Percentiles rank a stretch among this genome's conserved stretches.
Evolutionary conservation across 2,113 vertebrate genomes (phyloP).

Genomic region (Terrapene triunguis): DNA sequence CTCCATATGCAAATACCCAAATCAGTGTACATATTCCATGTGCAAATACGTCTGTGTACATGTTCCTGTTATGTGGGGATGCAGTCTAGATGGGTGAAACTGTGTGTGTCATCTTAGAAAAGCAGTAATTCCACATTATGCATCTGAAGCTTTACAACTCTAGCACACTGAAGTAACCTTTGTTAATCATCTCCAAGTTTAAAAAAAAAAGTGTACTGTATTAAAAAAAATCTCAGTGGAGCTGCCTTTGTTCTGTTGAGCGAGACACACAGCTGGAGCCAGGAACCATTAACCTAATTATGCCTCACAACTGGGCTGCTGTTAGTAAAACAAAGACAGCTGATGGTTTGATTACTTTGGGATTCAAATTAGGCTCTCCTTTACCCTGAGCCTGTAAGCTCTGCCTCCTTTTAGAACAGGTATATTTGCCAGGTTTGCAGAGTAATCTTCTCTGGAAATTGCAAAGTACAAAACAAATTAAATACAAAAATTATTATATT

Average conservation of each 20-base stretch:
- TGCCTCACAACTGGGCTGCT: constrained; percentile 53
- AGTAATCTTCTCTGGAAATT: not conserved
- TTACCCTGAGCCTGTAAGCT: not conserved
- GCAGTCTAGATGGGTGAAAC: not conserved
- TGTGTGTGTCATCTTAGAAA: not conserved
- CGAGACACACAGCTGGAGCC: constrained; percentile 59
- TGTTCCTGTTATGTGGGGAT: not conserved
- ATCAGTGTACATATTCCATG: rapidly evolving
- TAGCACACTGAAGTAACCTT: not conserved
- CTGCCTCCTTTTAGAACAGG: not conserved
- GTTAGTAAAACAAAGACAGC: constrained; percentile 67
- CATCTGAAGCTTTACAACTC: constrained; percentile 7
- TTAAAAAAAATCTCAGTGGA: constrained; percentile 40
- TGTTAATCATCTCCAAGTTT: constrained; percentile 7
- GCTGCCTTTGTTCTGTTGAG: constrained; percentile 59
- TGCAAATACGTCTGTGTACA: not conserved
- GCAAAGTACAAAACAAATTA: not conserved
- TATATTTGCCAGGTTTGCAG: not conserved
- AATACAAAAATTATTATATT: not conserved
- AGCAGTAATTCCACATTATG: not conserved
- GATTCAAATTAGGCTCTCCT: constrained; percentile 59
- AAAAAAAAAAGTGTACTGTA: not conserved
- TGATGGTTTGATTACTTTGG: constrained; percentile 44
- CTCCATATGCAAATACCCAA: not conserved
- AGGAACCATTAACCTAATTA: constrained; percentile 66